A percentile compares a stretch with the other conserved stretches of the same genome.
Evolutionary conservation across 2,888 invertebrate species (phyloP).

Genomic region (Acanthosepion esculentum): DNA sequence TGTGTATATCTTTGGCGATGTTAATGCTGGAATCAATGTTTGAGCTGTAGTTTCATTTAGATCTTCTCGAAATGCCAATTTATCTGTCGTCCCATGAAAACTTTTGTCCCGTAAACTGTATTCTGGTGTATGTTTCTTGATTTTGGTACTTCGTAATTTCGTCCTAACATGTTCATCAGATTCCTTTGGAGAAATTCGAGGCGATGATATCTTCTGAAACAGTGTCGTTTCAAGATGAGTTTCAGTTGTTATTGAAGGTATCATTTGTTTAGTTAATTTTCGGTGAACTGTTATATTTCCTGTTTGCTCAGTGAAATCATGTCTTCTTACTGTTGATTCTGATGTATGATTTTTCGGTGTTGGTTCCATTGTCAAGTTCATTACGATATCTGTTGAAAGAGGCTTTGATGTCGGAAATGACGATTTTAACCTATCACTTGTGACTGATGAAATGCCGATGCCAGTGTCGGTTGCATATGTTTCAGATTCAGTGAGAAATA

Average conservation of each 20-base stretch:
- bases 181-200: too few relatives aligned
- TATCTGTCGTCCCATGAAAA: background rate
- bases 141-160: background rate
- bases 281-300: background rate
- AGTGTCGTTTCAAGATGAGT: background rate
- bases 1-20: background rate
- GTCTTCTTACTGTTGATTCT: background rate
- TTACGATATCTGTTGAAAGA: background rate
- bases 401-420: background rate
- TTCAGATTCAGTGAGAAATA: background rate
- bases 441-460: background rate
- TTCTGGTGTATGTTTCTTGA: background rate
- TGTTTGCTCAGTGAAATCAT: background rate
- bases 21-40: background rate
- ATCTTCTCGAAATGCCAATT: background rate
- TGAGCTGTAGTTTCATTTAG: background rate
- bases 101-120: background rate
- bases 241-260: background rate
- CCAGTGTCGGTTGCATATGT: background rate
- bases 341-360: background rate
- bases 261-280: background rate
- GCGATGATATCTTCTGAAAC: background rate
- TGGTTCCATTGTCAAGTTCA: background rate
- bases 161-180: background rate
- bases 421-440: background rate